Base-by-base conservation (phyloP, 92 coral and sea anemone genomes). In the Diadumene lineata region DNA sequence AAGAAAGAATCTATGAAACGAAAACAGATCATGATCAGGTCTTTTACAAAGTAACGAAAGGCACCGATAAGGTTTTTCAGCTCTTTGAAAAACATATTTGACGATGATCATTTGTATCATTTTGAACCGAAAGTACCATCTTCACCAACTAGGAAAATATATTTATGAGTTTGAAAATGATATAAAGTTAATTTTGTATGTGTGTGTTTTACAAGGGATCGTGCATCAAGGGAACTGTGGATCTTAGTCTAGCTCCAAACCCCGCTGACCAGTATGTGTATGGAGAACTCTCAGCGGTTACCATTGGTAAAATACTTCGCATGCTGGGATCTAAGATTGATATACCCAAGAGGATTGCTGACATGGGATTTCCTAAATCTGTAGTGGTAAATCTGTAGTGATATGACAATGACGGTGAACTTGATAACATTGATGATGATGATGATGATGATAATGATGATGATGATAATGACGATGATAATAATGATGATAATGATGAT, bases 291-390 rank as follows among this genome's bases (percentile, higher is more conserved):
- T 80, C 89, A 7, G 66, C 92, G 1, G 77, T 84, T 0, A 88
- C 89, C 11, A 11, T 88, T 11, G 92, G 89, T 1, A 84, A 88
- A 58, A 70, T 88, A 21, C 76, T 88, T 19, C 72, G 92, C 10
- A 87, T 87, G 92, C 77, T 87, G 23, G 88, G 88, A 21, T 87
- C 92, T 21, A 84, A 84, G 33, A 75, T 87, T 28, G 72, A 87
- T 56, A 29, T 87, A 4, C 92, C 92, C 1, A 75, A 87, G 60
- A 78, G 79, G 50, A 60, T 87, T 23, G 85, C 77, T n/a, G 53
- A 83, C 64, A 87, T 85, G 34, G 92, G 92, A 61, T 87, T 87
- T 65, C 71, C 85, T 11, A 78, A 87, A 63, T 81, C 84, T 43
- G 76, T 87, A 34, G 73, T 50, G 28, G 92, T 87, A 79, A 6